A percentile compares a stretch with the other conserved stretches of the same genome.
These are phyloP conservation scores for Nezara viridula DNA, from an alignment of 2,888 invertebrate genomes.

Conservation along the genomic window DNA sequence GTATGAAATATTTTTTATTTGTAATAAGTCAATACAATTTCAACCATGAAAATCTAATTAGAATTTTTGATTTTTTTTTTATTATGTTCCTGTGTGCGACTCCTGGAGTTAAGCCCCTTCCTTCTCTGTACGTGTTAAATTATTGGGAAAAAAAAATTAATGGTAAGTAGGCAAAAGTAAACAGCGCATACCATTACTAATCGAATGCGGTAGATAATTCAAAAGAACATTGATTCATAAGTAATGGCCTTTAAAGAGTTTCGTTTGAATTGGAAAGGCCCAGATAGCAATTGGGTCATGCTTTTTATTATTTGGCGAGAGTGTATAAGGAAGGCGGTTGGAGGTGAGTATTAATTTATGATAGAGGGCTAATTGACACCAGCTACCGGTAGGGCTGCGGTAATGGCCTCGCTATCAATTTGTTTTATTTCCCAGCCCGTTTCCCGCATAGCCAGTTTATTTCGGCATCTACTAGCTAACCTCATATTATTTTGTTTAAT, in stretches of 20 bases:
- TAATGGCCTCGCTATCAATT: constrained; percentile 2
- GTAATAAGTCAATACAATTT: no score
- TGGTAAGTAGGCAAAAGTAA: no score
- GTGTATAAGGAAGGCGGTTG: background rate
- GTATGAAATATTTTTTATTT: no score
- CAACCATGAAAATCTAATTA: no score
- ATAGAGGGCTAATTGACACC: background rate
- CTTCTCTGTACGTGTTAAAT: no score
- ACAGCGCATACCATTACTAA: background rate
- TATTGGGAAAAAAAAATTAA: no score
- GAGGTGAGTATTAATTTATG: background rate
- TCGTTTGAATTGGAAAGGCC: background rate
- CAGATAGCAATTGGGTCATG: background rate
- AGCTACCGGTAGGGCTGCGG: background rate
- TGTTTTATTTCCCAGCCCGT: background rate
- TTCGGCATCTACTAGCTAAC: background rate
- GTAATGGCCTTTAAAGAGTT: background rate
- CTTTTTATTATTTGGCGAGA: background rate
- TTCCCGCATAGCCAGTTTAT: background rate
- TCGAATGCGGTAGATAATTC: background rate
- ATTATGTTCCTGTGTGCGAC: no score
- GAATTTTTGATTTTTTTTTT: no score
- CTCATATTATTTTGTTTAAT: background rate
- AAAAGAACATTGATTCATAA: background rate
- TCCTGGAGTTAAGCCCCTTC: no score